phyloP scores from a whole-genome alignment of 2,888 invertebrate species.

The Pherbina coryleti region DNA sequence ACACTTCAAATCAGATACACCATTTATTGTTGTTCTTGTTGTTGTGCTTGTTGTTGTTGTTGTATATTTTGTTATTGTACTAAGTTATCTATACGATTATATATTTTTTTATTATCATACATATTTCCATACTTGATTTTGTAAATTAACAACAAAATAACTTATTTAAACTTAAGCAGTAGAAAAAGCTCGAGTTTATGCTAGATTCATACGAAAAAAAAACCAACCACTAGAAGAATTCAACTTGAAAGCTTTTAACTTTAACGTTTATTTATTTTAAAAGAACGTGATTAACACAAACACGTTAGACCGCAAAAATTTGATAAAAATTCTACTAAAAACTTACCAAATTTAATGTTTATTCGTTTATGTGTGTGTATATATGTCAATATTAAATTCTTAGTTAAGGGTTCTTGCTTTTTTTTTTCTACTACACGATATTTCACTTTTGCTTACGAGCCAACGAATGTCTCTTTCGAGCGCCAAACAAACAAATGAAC shows the following conservation, averaged over 20 bases:
- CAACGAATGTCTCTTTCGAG: not conserved
- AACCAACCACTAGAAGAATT: not conserved
- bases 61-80: conserved; percentile 46
- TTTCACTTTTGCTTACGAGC: not conserved
- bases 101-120: conserved; percentile 43
- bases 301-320: not conserved
- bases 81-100: conserved; percentile 50
- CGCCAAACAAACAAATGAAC: conserved; percentile 26
- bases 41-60: conserved; percentile 34
- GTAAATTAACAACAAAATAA: conserved; percentile 15
- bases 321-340: not conserved
- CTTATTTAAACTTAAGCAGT: not conserved
- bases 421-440: not conserved
- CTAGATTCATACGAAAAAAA: not conserved
- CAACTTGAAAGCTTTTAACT: not conserved
- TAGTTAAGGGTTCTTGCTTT: not conserved
- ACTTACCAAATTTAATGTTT: not conserved
- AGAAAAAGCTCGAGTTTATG: not conserved
- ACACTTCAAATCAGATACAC: conserved; percentile 36
- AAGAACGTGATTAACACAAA: not conserved
- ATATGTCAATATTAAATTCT: not conserved
- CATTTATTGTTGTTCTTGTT: conserved; percentile 40
- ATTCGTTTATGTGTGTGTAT: not conserved
- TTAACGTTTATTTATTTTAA: not conserved
- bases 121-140: conserved; percentile 36